Evolutionary conservation across 2,888 invertebrate species (phyloP).

Genomic region (Nephrocerus scutellatus): DNA sequence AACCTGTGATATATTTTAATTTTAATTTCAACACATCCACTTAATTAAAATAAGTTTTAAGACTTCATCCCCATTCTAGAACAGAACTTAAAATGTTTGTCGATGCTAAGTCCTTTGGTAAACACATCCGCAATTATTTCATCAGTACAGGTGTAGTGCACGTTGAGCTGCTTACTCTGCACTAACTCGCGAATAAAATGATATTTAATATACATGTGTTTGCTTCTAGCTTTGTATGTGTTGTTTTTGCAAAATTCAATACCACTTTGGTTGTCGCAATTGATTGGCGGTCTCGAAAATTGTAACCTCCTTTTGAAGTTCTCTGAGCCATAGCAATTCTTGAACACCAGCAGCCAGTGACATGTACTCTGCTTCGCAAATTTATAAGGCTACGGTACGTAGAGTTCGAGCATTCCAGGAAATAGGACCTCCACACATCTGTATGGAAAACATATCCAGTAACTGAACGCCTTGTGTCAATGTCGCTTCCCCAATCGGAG

Average conservation of each 20-base stretch:
- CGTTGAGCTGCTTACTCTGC: not conserved
- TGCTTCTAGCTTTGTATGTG: constrained; percentile 1
- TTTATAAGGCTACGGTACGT: constrained; percentile 2
- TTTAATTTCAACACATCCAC: constrained; percentile 1
- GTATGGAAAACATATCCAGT: constrained; percentile 4
- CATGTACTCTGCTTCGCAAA: constrained; percentile 3
- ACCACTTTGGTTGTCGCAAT: too few species aligned
- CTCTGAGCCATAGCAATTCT: constrained; percentile 6
- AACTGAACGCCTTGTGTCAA: constrained; percentile 3
- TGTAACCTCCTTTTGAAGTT: constrained; percentile 1
- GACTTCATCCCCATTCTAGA: not conserved
- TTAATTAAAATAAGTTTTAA: too few species aligned
- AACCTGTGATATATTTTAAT: too few species aligned
- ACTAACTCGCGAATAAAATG: constrained; percentile 1
- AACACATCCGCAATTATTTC: not conserved
- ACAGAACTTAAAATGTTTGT: not conserved
- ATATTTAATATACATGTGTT: constrained; percentile 1
- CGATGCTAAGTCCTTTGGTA: not conserved
- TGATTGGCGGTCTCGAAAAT: too few species aligned
- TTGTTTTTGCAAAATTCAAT: constrained; percentile 6
- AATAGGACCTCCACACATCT: not conserved
- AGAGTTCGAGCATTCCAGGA: constrained; percentile 2
- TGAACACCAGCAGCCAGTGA: constrained; percentile 3
- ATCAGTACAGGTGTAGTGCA: not conserved
- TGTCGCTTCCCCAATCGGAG: constrained; percentile 2